A percentile compares a stretch with the other conserved stretches of the same genome.
Evolutionary conservation across 2,113 vertebrate species (phyloP).

Genomic region (Mesocricetus auratus): DNA sequence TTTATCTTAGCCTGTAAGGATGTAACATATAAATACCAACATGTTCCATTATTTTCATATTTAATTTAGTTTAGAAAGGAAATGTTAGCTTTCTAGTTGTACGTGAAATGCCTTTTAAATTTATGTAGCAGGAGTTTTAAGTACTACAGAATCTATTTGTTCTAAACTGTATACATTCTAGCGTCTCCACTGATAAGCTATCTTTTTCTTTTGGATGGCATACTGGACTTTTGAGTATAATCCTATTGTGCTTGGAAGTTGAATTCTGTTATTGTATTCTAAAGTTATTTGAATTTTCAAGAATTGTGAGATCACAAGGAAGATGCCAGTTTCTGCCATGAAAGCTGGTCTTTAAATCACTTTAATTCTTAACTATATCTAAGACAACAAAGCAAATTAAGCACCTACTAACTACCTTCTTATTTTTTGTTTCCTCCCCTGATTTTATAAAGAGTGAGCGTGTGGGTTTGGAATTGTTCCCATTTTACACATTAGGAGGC

Average conservation of each 20-base stretch:
- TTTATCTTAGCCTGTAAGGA: neutral
- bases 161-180: neutral
- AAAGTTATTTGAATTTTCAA: conserved; percentile 21
- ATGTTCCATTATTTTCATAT: neutral
- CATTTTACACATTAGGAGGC: neutral
- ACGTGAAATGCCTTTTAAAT: neutral
- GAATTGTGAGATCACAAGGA: neutral
- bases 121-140: neutral
- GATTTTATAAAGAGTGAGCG: conserved; percentile 14
- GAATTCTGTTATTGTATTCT: neutral
- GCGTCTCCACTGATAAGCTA: neutral
- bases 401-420: neutral
- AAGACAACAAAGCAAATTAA: neutral
- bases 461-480: neutral
- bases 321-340: conserved; percentile 17
- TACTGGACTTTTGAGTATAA: neutral
- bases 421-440: neutral
- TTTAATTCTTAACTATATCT: conserved; percentile 14
- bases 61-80: conserved; percentile 11
- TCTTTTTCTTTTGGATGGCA: neutral
- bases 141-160: neutral
- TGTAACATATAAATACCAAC: neutral
- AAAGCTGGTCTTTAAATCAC: neutral
- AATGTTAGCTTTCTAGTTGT: conserved; percentile 31
- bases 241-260: neutral